Base-by-base conservation (phyloP, 2,888 invertebrate species). In the Drosophila colorata region DNA sequence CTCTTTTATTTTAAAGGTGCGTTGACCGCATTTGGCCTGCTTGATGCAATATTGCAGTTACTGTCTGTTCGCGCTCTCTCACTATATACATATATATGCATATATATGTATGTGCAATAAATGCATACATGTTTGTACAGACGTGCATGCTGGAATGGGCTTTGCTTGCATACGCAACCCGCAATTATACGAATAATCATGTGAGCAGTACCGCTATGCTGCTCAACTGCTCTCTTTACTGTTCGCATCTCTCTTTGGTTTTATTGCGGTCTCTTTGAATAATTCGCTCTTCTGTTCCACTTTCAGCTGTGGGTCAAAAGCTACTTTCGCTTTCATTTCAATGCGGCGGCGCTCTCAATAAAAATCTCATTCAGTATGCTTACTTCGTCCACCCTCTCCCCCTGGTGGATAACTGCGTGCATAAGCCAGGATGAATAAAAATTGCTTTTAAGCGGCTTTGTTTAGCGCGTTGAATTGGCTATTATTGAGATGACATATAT, bases 241-340 rank as follows among this genome's bases (percentile, higher is more conserved):
- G n/a, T 9, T 13, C 11, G 16, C 41, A 23, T 41, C 20, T 43
- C 47, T 72, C 33, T 25, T 38, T 23, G 37, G 13, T 35, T 13
- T 35, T 14, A 14, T 8, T 4, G 4, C n/a, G 6, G 52, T 18
- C 66, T 72, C 66, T 71, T 43, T 47, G 8, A 20, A 38, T 53
- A 35, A 38, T 56, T 20, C 33, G 37, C 70, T 86, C 84, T 82
- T 68, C 7, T 66, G 67, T 69, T 43, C 51, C 46, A 80, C 58
- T 69, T 71, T 64, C 61, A 68, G 66, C 53, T 88, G 67, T 74
- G 60, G 70, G 78, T 78, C 81, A 84, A 56, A 68, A 64, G 47
- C 65, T 64, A 80, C 83, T 83, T 76, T 83, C 83, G 80, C 56
- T 88, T 88, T 83, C 80, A 68, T 56, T 83, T 76, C 46, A 69